Conservation (phyloP, 2,113 vertebrate species). For the Falcunculus frontatus region DNA sequence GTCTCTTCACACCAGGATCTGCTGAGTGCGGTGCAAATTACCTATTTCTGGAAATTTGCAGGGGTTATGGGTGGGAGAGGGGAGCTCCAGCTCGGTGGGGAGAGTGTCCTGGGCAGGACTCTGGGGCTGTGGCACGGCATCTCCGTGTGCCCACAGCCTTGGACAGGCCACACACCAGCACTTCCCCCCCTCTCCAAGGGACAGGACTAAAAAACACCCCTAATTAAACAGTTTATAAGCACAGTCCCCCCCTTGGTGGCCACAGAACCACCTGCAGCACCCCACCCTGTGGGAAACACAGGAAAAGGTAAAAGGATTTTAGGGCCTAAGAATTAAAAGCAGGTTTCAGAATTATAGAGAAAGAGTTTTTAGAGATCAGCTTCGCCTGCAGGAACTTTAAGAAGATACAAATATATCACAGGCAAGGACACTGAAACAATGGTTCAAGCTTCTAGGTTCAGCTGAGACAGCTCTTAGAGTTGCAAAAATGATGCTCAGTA, state of each 20-base stretch:
- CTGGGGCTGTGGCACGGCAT: rapidly evolving
- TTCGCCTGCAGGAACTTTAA: too few species aligned
- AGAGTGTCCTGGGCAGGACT: rapidly evolving
- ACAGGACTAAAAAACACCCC: rapidly evolving
- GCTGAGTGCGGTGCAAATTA: rapidly evolving
- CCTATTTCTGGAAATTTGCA: rapidly evolving
- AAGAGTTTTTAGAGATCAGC: too few species aligned
- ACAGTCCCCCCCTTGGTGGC: rapidly evolving
- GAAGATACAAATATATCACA: too few species aligned
- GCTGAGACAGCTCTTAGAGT: too few species aligned
- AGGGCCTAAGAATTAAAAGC: too few species aligned
- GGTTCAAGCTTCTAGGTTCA: too few species aligned
- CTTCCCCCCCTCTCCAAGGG: neutral
- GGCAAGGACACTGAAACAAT: too few species aligned
- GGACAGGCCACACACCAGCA: rapidly evolving
- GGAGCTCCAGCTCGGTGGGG: rapidly evolving
- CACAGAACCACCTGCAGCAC: neutral
- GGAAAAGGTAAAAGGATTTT: too few species aligned
- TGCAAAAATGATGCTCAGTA: too few species aligned
- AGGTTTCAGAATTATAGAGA: too few species aligned
- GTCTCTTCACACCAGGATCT: neutral
- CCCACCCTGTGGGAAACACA: too few species aligned
- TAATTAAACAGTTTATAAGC: neutral
- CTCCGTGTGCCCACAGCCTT: neutral
- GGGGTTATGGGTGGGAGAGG: rapidly evolving